These are phyloP conservation scores for Poeciliopsis turrubarensis DNA, from an alignment of 2,113 vertebrate genomes.

Conservation along the genomic window DNA sequence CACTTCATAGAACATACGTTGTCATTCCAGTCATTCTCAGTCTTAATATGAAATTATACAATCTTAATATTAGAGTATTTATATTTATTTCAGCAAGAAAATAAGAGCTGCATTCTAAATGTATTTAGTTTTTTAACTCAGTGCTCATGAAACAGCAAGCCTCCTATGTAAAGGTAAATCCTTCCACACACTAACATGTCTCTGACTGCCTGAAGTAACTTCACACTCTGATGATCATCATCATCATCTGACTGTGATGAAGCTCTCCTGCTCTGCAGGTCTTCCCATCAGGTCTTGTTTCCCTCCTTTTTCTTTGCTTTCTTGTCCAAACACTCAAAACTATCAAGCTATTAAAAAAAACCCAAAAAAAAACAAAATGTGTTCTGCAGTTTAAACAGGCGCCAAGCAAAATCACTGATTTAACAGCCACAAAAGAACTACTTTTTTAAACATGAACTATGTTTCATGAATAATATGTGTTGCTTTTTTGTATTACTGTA, in stretches of 20 bases:
- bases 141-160: slow-evolving; percentile 27
- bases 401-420: not conserved
- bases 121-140: no score
- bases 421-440: not conserved
- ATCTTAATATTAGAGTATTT: no score
- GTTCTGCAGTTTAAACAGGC: not conserved
- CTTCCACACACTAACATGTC: slow-evolving; percentile 35
- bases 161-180: slow-evolving; percentile 41
- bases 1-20: no score
- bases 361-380: not conserved
- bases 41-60: no score
- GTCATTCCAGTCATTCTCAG: no score
- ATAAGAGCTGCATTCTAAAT: no score
- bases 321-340: not conserved
- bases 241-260: slow-evolving; percentile 59
- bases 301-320: slow-evolving; percentile 1
- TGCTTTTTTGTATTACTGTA: no score
- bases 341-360: not conserved
- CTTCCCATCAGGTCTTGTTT: not conserved
- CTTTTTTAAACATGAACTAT: no score
- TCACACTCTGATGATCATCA: slow-evolving; percentile 50
- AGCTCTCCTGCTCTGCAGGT: slow-evolving; percentile 50
- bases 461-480: no score
- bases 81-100: not conserved
- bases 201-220: slow-evolving; percentile 54